Conservation (phyloP, 2,888 invertebrate species). For the Buathra laborator region DNA sequence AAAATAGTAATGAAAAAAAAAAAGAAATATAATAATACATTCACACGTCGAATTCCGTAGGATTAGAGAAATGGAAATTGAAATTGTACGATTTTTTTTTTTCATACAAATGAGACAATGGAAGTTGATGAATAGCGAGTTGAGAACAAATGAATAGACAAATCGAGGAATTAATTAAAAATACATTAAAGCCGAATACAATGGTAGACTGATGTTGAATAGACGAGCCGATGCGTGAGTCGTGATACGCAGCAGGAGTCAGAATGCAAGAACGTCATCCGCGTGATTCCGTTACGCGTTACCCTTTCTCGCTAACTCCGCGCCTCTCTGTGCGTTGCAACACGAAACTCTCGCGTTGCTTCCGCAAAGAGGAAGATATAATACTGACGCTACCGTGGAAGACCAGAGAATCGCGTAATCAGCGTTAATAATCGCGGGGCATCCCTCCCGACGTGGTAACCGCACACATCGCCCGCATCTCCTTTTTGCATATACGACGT, state of each 20-base stretch:
- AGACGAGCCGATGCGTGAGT: constrained; percentile 28
- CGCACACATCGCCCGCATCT: constrained; percentile 26
- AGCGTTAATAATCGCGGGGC: constrained; percentile 59
- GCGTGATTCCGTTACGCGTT: constrained; percentile 11
- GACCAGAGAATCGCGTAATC: constrained; percentile 65
- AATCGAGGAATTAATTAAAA: constrained; percentile 51
- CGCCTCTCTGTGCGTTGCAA: background rate
- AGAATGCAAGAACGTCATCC: background rate
- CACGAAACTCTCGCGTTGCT: background rate
- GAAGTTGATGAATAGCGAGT: constrained; percentile 37
- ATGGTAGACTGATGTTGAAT: constrained; percentile 49
- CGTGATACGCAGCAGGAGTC: background rate
- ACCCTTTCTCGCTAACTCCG: background rate
- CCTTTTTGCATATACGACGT: constrained; percentile 53
- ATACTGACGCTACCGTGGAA: constrained; percentile 25
- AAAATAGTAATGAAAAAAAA: too few species aligned
- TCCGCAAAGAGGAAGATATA: constrained; percentile 19
- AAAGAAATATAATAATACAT: too few species aligned
- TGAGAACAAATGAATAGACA: constrained; percentile 18
- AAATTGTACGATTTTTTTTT: background rate
- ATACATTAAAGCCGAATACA: constrained; percentile 49
- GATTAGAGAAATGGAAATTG: background rate
- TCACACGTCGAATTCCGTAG: too few species aligned
- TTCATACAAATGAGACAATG: background rate
- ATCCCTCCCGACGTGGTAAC: background rate